Evolutionary conservation across 2,888 invertebrate genomes (phyloP).

Genomic region (Leptinotarsa tumamoca): DNA sequence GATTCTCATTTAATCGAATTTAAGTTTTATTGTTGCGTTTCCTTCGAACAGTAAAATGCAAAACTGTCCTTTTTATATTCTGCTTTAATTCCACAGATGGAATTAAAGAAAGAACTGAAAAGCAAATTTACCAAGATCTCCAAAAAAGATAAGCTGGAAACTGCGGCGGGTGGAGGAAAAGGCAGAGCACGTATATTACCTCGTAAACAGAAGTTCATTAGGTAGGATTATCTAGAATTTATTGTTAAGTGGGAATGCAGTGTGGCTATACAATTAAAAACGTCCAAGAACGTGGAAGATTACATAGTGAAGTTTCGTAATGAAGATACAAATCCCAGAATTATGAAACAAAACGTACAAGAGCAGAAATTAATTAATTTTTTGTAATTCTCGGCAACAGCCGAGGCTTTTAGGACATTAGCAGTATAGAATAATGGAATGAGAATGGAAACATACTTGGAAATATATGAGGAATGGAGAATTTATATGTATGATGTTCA

Average conservation of each 20-base stretch:
- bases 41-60: too few species aligned
- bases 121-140: constrained; percentile 34
- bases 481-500: too few species aligned
- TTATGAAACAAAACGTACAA: constrained; percentile 44
- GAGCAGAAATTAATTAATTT: background rate
- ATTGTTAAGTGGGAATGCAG: constrained; percentile 36
- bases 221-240: constrained; percentile 40
- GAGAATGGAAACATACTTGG: too few species aligned
- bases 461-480: too few species aligned
- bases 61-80: background rate
- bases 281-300: constrained; percentile 30
- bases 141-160: constrained; percentile 35
- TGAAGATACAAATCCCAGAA: constrained; percentile 43
- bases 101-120: constrained; percentile 38
- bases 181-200: constrained; percentile 26
- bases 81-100: constrained; percentile 32
- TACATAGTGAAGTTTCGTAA: constrained; percentile 44
- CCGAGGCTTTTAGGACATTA: background rate
- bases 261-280: constrained; percentile 36
- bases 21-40: too few species aligned
- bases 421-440: too few species aligned
- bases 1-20: too few species aligned
- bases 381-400: background rate
- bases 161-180: constrained; percentile 22
- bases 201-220: constrained; percentile 41